Evolutionary conservation across 2,113 vertebrate genomes (phyloP).

Genomic region (Salvelinus alpinus): DNA sequence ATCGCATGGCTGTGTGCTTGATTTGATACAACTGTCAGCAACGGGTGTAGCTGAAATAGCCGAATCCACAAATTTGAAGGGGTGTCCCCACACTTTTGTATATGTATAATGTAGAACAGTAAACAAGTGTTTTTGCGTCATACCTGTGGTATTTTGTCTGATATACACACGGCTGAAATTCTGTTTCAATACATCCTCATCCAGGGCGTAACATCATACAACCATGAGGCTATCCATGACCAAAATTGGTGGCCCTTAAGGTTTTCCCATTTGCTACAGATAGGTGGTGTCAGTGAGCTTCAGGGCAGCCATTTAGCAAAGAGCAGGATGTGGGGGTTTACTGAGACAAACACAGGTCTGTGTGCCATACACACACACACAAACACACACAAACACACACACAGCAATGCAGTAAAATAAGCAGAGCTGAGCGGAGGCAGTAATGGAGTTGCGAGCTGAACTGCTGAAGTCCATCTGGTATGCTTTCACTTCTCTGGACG

Average conservation of each 20-base stretch:
- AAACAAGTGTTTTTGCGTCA: no score
- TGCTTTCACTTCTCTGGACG: slow-evolving; percentile 85
- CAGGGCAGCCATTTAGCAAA: background rate
- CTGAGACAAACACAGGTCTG: background rate
- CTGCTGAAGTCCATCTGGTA: slow-evolving; percentile 89
- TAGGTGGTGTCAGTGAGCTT: background rate
- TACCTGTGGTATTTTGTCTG: no score
- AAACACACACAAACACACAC: background rate
- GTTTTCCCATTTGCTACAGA: background rate
- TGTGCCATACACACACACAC: background rate
- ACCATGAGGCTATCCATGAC: no score
- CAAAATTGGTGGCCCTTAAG: no score
- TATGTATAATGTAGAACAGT: no score
- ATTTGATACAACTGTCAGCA: no score
- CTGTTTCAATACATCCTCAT: no score
- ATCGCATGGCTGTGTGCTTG: no score
- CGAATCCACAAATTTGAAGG: background rate
- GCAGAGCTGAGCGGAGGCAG: slow-evolving; percentile 1
- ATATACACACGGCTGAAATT: no score
- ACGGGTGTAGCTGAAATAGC: no score
- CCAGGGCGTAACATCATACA: no score
- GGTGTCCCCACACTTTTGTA: background rate
- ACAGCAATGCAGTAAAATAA: background rate
- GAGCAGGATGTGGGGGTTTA: slow-evolving; percentile 2
- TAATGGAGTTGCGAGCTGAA: slow-evolving; percentile 82